Evolutionary conservation across 2,113 vertebrate genomes (phyloP), one percentile per base, ranked within the genome.

Genomic region (Hemibagrus wyckioides): DNA sequence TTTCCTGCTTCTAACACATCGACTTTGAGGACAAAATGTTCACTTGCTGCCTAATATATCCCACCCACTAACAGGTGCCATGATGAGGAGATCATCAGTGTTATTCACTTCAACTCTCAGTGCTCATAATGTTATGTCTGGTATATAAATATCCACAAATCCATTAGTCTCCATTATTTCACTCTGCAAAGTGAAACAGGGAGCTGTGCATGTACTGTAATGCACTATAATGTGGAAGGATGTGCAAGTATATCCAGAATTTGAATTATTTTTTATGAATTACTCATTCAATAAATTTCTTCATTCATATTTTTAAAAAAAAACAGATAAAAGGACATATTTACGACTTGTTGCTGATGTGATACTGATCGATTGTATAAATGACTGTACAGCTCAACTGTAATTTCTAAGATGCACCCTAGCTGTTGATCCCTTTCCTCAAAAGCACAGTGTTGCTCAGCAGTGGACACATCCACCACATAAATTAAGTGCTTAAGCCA

Each of bases 401-500:
- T 73, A 28, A 80, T 52, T 71, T 41, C 39, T 39, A 36, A 71
- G 41, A 39, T 21, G 33, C 48, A 6, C 23, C 10, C 65, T 65
- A n/a, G 82, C 1, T 75, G 67, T 57, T 73, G 17, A 73, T 39
- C 6, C 3, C 19, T 10, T 71, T 41, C 33, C 8, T 84, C 52
- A 50, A 50, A 54, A 28, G 54, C 69, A 59, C 15, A 75, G 11
- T 23, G 83, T 61, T 77, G 36, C 59, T 36, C 75, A 67, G 44
- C 84, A 86, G 5, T 44, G 71, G 57, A 61, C 28, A 65, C 6
- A 33, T 36, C 41, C 56, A 44, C 71, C 75, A 39, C 13, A 54
- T 48, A 52, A 65, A 36, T 80, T 19, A 85, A 33, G 36, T 19
- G 33, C 61, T 69, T 33, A 86, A 86, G 76, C 28, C 36, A 36